A percentile compares a stretch with the other conserved stretches of the same genome.
Conservation (phyloP, 2,113 vertebrate species). For the Thamnaconus septentrionalis region DNA sequence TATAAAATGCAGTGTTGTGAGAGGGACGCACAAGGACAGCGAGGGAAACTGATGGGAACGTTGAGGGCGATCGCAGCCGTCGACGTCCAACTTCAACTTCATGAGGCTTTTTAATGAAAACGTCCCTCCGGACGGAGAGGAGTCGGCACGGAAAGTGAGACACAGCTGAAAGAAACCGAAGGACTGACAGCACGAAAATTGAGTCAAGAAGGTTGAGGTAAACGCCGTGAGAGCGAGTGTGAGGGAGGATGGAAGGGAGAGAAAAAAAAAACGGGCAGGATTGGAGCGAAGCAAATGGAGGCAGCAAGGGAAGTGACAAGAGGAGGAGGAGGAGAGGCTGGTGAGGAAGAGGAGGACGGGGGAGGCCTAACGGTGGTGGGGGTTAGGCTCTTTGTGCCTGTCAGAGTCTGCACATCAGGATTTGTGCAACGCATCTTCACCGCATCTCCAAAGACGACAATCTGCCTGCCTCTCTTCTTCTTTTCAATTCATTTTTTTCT, state of each 20-base stretch:
- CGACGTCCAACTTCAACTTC: no score
- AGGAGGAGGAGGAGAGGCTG: conserved; percentile 6
- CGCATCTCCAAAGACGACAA: conserved; percentile 67
- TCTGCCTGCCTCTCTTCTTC: conserved; percentile 48
- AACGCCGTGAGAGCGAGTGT: conserved; percentile 14
- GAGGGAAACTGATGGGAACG: no score
- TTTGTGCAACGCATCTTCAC: conserved; percentile 74
- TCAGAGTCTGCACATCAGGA: conserved; percentile 71
- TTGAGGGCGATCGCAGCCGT: no score
- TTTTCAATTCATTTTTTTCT: conserved; percentile 30
- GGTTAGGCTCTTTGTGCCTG: conserved; percentile 63
- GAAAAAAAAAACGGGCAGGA: conserved; percentile 32
- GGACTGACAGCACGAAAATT: conserved; percentile 14
- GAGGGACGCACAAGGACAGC: no score
- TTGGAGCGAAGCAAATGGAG: conserved; percentile 52
- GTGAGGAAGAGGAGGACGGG: conserved; percentile 25
- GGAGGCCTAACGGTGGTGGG: conserved; percentile 34
- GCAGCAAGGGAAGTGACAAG: conserved; percentile 35
- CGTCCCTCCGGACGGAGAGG: background rate
- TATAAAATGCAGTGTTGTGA: no score
- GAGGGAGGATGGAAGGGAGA: conserved; percentile 18
- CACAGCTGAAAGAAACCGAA: conserved; percentile 2
- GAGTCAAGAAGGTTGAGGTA: conserved; percentile 27
- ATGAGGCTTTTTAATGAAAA: no score
- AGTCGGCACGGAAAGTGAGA: background rate